Evolutionary conservation across 2,797 vertebrate species (phyloP), one percentile per base, ranked within the genome.

Genomic region (Staurois parvus): DNA sequence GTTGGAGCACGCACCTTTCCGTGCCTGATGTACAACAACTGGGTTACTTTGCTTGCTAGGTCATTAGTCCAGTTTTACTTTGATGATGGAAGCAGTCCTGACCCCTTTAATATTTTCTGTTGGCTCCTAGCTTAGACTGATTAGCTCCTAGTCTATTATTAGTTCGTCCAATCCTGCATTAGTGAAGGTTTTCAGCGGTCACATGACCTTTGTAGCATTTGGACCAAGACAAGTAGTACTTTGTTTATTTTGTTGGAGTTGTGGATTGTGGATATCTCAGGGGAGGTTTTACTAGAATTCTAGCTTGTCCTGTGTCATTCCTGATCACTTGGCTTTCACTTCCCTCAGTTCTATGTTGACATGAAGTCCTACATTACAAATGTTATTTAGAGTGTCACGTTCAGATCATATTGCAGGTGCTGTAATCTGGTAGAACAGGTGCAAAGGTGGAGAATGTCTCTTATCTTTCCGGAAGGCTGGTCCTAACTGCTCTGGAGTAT

Each of bases 341-440:
- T 42, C 13, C 56, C 59, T 24, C 21, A 15, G 24, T 26, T 26
- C 56, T 52, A 52, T 52, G 48, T 52, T 69, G 21, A 29, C 40
- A 67, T 17, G 30, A 40, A 68, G 32, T 15, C 34, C 37, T 45
- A 5, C 45, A 48, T 42, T 19, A 21, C 24, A 12, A 24, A 28
- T 34, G 29, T 24, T 26, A 42, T 34, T 10, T 21, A 1, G 11
- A 68, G 21, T 26, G 66, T 52, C 42, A 13, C 28, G 68, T 79
- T 30, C 37, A 30, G 79, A 81, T 81, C 79, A 59, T 70, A 70
- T 81, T 72, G 45, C 79, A 81, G 32, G 79, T 72, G 45, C 68
- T 13, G 10, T 56, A 59, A 72, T 72, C 68, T 81, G 34, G 1
- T 64, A 45, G 37, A 81, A 72, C 79, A 81, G 78, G 79, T 81